These are phyloP conservation scores for Caenorhabditis remanei DNA, from an alignment of 1,140 invertebrate species.

Conservation along the genomic window DNA sequence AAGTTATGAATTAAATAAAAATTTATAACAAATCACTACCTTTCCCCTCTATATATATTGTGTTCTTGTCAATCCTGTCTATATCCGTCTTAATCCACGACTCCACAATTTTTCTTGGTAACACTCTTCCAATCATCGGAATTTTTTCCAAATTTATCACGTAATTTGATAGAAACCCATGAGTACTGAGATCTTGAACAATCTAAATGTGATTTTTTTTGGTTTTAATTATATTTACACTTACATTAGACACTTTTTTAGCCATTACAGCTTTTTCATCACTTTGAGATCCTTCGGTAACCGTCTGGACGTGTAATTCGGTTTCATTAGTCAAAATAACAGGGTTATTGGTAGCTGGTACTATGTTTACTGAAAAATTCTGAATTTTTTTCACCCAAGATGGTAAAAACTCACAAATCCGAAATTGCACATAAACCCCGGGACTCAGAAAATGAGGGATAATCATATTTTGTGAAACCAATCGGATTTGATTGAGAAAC, in stretches of 20 bases:
- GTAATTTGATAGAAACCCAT: background rate
- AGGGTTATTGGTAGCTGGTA: background rate
- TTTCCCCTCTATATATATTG: background rate
- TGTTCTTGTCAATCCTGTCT: background rate
- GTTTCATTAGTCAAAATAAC: slow-evolving; percentile 24
- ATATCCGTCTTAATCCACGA: background rate
- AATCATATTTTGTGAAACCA: slow-evolving; percentile 62
- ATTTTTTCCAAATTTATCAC: background rate
- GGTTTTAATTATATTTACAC: background rate
- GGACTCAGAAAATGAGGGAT: slow-evolving; percentile 62
- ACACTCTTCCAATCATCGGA: background rate
- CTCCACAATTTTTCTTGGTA: slow-evolving; percentile 8
- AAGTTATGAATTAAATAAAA: no score
- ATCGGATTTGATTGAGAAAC: slow-evolving; percentile 70
- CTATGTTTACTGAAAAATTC: slow-evolving; percentile 19
- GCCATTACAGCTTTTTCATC: slow-evolving; percentile 13
- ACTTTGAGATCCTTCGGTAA: slow-evolving; percentile 1
- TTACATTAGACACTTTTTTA: slow-evolving; percentile 47
- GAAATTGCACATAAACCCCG: slow-evolving; percentile 61
- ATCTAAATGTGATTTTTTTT: slow-evolving; percentile 55
- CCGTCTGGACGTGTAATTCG: slow-evolving; percentile 35
- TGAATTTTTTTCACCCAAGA: no score
- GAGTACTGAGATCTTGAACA: slow-evolving; percentile 55
- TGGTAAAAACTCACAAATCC: slow-evolving; percentile 66
- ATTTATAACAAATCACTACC: no score